Percentiles rank a stretch among this genome's conserved stretches.
phyloP scores from a whole-genome alignment of 2,888 invertebrate species.

The Folsomia manolachei region DNA sequence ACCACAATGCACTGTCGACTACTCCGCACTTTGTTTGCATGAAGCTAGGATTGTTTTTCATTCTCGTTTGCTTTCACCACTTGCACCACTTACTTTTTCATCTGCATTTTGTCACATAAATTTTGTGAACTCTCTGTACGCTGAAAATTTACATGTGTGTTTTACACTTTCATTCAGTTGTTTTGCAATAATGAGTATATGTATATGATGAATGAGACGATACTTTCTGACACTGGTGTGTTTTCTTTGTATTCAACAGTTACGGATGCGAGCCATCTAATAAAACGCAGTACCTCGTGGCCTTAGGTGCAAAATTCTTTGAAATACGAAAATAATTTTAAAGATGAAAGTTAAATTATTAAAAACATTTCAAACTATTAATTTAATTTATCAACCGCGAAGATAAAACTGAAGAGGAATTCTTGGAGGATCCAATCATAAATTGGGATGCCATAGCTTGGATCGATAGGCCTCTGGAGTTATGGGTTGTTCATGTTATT shows the following conservation, averaged over 20 bases:
- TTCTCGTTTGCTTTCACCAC: background rate
- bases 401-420: conserved; percentile 74
- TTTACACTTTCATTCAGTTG: background rate
- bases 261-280: conserved; percentile 79
- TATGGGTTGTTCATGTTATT: conserved; percentile 88
- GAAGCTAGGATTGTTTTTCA: background rate
- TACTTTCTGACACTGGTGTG: no score
- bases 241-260: conserved; percentile 60
- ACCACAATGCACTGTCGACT: no score
- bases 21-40: background rate
- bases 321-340: no score
- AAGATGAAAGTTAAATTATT: no score
- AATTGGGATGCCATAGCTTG: conserved; percentile 94
- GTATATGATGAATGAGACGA: no score
- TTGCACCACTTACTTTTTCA: background rate
- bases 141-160: no score
- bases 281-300: conserved; percentile 74
- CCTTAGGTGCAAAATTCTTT: no score
- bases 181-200: no score
- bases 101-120: no score
- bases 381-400: no score
- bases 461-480: conserved; percentile 82
- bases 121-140: no score
- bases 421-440: conserved; percentile 86
- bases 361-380: conserved; percentile 56